Base-by-base conservation (phyloP, 1,140 invertebrate genomes). In the Ceratoteleas bidentatus region DNA sequence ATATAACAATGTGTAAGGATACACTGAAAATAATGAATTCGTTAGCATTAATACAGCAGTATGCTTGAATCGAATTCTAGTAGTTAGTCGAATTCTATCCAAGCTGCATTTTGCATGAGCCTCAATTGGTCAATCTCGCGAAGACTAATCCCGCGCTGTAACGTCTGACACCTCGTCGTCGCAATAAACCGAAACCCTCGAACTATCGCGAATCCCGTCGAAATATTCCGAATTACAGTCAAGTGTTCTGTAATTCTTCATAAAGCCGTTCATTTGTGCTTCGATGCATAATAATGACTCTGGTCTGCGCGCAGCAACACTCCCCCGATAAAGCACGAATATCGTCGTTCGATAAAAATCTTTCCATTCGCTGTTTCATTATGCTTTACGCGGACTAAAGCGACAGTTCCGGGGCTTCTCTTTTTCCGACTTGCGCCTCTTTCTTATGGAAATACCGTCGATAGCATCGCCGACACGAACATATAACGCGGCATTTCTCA, bases 391-490 rank as follows among this genome's bases (percentile, higher is more conserved):
- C 64, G 62, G 50, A 38, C 50, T 54, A 74, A 65, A 49, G 15
- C 10, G 40, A 64, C 32, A 40, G 38, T 56, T 74, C 14, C 52
- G 16, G 32, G 11, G 14, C 52, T 69, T 69, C 54, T 69, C 54
- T 58, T 69, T 69, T 60, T 33, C 32, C 38, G 36, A 43, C 33
- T 58, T 58, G 15, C 40, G 15, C 3, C 6, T 60, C 66, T 56
- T 74, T 73, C 16, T 73, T 54, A 73, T 73, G 69, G 49, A 64
- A 73, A 73, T 64, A 73, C 34, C 34, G 57, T 64, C 40, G 60
- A 73, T 73, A 64, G 10, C 49, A 64, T 73, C 68, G 45, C 33
- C 13, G 14, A 58, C 11, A 15, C 8, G 54, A 33, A 15, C 13
- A 40, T 56, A 53, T 15, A 57, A 6, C 10, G 10, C 34, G 49